Conservation (phyloP, 2,888 invertebrate species). For the Ophioninae sp. region DNA sequence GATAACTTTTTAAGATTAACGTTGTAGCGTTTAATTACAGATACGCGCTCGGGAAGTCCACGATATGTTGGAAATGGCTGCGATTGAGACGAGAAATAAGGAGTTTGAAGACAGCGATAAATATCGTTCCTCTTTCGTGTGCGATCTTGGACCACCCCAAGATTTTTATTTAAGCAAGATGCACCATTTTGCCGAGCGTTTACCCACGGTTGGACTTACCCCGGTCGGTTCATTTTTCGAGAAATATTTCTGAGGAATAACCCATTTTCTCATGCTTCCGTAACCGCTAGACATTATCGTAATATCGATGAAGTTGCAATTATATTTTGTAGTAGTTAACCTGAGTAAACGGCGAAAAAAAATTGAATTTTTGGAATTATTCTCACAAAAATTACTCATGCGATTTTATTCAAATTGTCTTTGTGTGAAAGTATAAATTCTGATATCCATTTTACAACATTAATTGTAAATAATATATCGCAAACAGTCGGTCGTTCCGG, state of each 20-base stretch:
- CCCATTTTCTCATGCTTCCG: not conserved
- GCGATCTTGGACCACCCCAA: conserved; percentile 63
- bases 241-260: not conserved
- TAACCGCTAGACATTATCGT: not conserved
- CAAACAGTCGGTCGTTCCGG: too few relatives aligned
- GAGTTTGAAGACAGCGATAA: conserved; percentile 53
- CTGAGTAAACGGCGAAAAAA: not conserved
- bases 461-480: too few relatives aligned
- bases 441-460: too few relatives aligned
- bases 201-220: conserved; percentile 69
- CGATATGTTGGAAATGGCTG: conserved; percentile 63
- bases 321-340: too few relatives aligned
- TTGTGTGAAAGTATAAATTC: too few relatives aligned
- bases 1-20: conserved; percentile 4
- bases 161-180: conserved; percentile 68
- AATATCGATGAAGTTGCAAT: not conserved
- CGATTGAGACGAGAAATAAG: conserved; percentile 60
- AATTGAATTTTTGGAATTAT: not conserved
- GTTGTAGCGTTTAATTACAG: conserved; percentile 41
- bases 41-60: conserved; percentile 62
- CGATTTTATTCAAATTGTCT: too few relatives aligned
- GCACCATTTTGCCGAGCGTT: conserved; percentile 68
- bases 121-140: conserved; percentile 57
- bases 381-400: too few relatives aligned
- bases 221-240: conserved; percentile 65